Percentiles rank a stretch among this genome's conserved stretches.
Evolutionary conservation across 2,888 invertebrate genomes (phyloP).

Genomic region (Thumatha senex): DNA sequence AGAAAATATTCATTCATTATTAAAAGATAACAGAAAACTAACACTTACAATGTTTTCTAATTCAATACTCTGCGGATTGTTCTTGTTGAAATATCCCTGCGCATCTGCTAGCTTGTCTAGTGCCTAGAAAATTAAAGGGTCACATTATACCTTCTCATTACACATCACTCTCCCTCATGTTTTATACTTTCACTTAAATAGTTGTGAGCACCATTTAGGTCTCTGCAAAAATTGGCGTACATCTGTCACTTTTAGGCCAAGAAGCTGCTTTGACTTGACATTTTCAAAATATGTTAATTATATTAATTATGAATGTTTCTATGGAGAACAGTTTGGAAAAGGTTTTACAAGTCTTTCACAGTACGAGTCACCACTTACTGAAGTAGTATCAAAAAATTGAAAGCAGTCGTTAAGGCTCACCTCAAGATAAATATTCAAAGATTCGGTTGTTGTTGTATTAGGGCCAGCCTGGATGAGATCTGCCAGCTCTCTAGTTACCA

Average conservation of each 20-base stretch:
- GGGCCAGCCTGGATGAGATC: slow-evolving; percentile 93
- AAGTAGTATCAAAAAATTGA: no score
- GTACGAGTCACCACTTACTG: no score
- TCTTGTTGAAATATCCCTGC: slow-evolving; percentile 94
- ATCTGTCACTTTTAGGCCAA: no score
- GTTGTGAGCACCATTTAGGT: no score
- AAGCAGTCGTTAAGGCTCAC: slow-evolving; percentile 35
- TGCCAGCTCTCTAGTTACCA: slow-evolving; percentile 96
- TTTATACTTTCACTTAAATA: no score
- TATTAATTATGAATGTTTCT: no score
- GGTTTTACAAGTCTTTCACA: no score
- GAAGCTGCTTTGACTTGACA: no score
- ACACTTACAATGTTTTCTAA: slow-evolving; percentile 93
- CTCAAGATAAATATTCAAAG: slow-evolving; percentile 77
- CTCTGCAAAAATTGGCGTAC: no score
- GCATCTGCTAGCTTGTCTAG: slow-evolving; percentile 94
- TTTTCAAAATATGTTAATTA: no score
- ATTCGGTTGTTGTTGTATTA: slow-evolving; percentile 84
- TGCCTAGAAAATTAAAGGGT: slow-evolving; percentile 72
- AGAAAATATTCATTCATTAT: not conserved
- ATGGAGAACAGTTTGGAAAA: no score
- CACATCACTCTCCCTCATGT: no score
- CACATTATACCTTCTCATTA: not conserved
- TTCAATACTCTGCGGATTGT: slow-evolving; percentile 97
- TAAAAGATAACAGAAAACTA: not conserved